A percentile compares a stretch with the other conserved stretches of the same genome.
These are phyloP conservation scores for Dasysyrphus tricinctus DNA, from an alignment of 2,888 invertebrate species.

Conservation along the genomic window DNA sequence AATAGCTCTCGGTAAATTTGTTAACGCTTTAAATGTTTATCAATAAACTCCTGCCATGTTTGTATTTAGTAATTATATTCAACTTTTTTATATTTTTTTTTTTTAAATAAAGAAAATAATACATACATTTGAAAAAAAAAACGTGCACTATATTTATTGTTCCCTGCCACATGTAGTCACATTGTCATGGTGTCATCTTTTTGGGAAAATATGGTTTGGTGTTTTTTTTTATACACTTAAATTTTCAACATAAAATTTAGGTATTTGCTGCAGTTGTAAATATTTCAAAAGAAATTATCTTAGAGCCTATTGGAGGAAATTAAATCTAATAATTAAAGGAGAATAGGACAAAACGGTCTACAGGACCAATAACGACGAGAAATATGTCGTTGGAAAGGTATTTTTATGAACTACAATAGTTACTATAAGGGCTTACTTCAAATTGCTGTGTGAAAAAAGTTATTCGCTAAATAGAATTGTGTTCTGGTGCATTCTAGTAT, in stretches of 20 bases:
- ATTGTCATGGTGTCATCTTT: conserved; percentile 11
- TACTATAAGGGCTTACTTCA: too few relatives aligned
- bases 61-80: conserved; percentile 52
- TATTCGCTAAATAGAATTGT: too few relatives aligned
- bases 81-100: conserved; percentile 25
- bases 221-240: too few relatives aligned
- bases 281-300: too few relatives aligned
- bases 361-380: too few relatives aligned
- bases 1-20: conserved; percentile 42
- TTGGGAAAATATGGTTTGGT: conserved; percentile 40
- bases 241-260: not conserved
- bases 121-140: conserved; percentile 21
- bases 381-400: too few relatives aligned
- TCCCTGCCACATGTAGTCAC: conserved; percentile 23
- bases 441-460: too few relatives aligned
- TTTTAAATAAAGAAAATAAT: conserved; percentile 50
- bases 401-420: too few relatives aligned
- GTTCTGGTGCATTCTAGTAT: too few relatives aligned
- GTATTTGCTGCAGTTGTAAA: not conserved
- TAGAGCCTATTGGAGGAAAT: too few relatives aligned
- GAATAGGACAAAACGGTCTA: too few relatives aligned
- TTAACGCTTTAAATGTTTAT: conserved; percentile 58
- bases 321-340: too few relatives aligned
- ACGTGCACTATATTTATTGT: conserved; percentile 52
- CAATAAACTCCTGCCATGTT: conserved; percentile 58